A percentile compares a stretch with the other conserved stretches of the same genome.
These are phyloP conservation scores for Cochlearius cochlearius DNA, from an alignment of 2,113 vertebrate species.

Conservation along the genomic window DNA sequence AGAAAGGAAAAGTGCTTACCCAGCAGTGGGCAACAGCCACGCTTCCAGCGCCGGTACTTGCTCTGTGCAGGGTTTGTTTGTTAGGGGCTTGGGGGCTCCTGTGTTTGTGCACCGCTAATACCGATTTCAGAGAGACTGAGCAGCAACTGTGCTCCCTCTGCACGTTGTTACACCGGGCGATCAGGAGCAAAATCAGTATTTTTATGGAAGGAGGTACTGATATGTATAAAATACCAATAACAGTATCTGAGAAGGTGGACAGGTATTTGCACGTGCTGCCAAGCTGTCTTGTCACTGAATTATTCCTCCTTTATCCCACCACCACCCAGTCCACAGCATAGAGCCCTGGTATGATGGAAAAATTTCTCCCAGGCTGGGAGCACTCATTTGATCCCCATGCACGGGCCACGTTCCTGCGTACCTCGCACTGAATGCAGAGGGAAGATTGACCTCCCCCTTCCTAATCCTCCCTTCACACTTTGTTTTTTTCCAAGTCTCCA, in stretches of 20 bases:
- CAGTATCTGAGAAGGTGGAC: not conserved
- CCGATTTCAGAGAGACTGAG: not conserved
- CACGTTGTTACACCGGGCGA: not conserved
- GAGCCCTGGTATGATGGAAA: not conserved
- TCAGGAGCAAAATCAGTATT: not conserved
- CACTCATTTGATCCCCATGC: not conserved
- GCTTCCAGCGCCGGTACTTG: not conserved
- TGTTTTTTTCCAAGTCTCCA: not conserved
- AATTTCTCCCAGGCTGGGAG: not conserved
- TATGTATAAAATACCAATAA: rapidly evolving
- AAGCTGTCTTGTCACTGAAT: not conserved
- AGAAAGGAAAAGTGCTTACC: not conserved
- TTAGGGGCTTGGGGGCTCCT: not conserved
- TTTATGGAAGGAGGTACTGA: not conserved
- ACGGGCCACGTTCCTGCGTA: not conserved
- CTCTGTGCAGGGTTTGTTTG: not conserved
- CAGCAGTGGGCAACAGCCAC: not conserved
- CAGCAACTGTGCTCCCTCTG: not conserved
- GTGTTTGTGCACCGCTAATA: not conserved
- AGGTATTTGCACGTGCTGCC: not conserved
- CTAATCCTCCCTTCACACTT: not conserved
- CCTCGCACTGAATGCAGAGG: not conserved
- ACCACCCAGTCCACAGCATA: not conserved
- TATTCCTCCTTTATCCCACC: not conserved
- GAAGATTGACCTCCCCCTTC: not conserved